Evolutionary conservation across 1,140 invertebrate genomes (phyloP).

Genomic region (Phortica variegata): DNA sequence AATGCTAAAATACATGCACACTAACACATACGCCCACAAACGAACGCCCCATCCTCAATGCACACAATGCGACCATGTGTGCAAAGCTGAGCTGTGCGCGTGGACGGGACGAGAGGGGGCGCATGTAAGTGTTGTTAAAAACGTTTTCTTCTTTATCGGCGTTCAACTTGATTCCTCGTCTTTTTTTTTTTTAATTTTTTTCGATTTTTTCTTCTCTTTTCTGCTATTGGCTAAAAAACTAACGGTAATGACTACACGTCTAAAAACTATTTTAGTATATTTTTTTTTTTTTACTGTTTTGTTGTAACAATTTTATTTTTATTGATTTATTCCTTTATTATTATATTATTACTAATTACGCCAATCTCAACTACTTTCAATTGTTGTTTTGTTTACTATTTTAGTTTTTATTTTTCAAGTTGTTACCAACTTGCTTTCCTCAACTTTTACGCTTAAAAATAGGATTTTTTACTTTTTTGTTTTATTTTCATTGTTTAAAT

Average conservation of each 20-base stretch:
- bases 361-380: slow-evolving; percentile 51
- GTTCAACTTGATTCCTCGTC: neutral
- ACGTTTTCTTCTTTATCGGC: no score
- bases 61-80: no score
- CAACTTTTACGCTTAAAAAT: slow-evolving; percentile 30
- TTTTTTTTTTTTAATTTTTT: slow-evolving; percentile 11
- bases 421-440: slow-evolving; percentile 20
- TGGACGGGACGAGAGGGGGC: no score
- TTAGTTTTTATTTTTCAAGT: slow-evolving; percentile 10
- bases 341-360: slow-evolving; percentile 51
- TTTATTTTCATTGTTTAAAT: slow-evolving; percentile 39
- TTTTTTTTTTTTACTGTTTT: slow-evolving; percentile 7
- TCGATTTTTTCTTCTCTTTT: slow-evolving; percentile 18
- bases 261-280: slow-evolving; percentile 10
- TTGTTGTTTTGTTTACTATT: slow-evolving; percentile 29
- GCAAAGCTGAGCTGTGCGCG: no score
- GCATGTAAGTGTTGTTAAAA: no score
- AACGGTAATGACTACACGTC: slow-evolving; percentile 18
- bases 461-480: slow-evolving; percentile 17
- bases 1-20: no score
- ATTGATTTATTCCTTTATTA: no score
- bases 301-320: slow-evolving; percentile 5
- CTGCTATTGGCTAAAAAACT: slow-evolving; percentile 21
- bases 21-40: no score
- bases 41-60: no score